Evolutionary conservation across 2,888 invertebrate genomes (phyloP), one percentile per base, ranked within the genome.

Genomic region (Tubulanus polymorphus): DNA sequence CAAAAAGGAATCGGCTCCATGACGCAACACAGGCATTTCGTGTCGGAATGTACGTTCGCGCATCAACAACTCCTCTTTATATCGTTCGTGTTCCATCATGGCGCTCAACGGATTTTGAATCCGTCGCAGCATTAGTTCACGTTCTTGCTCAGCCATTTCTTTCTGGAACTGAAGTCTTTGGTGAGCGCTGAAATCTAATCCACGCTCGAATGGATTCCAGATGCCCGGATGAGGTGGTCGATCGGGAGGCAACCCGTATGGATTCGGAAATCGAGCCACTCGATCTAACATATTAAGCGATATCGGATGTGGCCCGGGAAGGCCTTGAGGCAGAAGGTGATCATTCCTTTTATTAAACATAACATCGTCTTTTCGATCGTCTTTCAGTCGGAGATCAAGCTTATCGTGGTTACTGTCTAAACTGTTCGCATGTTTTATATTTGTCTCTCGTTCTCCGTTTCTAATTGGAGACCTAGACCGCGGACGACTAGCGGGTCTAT

Each of bases 131-230:
- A 41, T 20, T 15, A 18, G 41, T 3, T 41, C 41, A 8, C 41
- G 41, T 41, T 41, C 41, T n/a, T n/a, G n/a, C n/a, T n/a, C n/a
- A n/a, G n/a, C n/a, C 5, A 41, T 8, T 41, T 41, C 41, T 41
- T 41, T 41, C 41, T 41, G 41, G 23, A 41, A 15, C 18, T 41
- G 20, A 8, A 41, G 23, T 20, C 41, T 18, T 3, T 18, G 41
- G 20, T 41, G 41, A n/a, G n/a, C n/a, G n/a, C n/a, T n/a, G 6
- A 41, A 41, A 23, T 41, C 41, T 23, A 41, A 20, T 12, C n/a
- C n/a, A 20, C 41, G 41, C 23, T 41, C 41, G 23, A 41, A 41
- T 23, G 41, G 41, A 41, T 41, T 41, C 41, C 41, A 41, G 18
- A 41, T 41, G 23, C 18, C 23, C 23, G 41, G 41, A n/a, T n/a